Percentiles rank a stretch among this genome's conserved stretches.
phyloP scores from a whole-genome alignment of 1,140 invertebrate species.

The Cyphomyrmex costatus region DNA sequence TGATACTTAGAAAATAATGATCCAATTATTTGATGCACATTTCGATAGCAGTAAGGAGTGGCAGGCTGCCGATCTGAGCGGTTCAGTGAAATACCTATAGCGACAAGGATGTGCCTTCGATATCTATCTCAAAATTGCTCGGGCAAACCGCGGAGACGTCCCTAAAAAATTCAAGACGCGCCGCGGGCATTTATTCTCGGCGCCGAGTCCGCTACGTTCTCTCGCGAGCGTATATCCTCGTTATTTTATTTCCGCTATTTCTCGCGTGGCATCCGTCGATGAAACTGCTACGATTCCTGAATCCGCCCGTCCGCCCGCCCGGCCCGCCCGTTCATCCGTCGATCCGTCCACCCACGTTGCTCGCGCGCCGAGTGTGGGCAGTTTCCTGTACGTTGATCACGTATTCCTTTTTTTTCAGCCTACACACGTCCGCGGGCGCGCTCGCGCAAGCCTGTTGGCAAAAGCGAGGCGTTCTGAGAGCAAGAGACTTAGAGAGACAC shows the following conservation, averaged over 20 bases:
- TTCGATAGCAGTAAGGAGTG: not conserved
- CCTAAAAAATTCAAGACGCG: not conserved
- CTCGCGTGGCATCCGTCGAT: slow-evolving; percentile 16
- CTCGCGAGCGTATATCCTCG: slow-evolving; percentile 3
- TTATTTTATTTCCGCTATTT: slow-evolving; percentile 27
- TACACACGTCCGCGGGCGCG: slow-evolving; percentile 71
- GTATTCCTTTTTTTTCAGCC: slow-evolving; percentile 77
- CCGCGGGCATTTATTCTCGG: not conserved
- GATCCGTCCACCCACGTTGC: slow-evolving; percentile 75
- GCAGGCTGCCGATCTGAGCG: not conserved
- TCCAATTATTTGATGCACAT: not conserved
- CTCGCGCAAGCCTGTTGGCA: slow-evolving; percentile 36
- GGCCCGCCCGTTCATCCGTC: slow-evolving; percentile 66
- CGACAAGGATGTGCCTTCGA: not conserved
- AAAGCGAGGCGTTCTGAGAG: slow-evolving; percentile 56
- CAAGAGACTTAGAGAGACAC: slow-evolving; percentile 16
- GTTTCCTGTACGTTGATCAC: slow-evolving; percentile 82
- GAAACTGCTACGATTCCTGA: slow-evolving; percentile 65
- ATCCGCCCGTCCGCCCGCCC: slow-evolving; percentile 61
- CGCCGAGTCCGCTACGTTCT: not conserved
- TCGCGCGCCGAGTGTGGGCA: slow-evolving; percentile 79
- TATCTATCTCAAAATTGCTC: not conserved
- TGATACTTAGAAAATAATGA: not conserved
- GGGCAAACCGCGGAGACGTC: not conserved
- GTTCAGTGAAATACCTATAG: not conserved